These are phyloP conservation scores for Crossaster papposus DNA, from an alignment of 53 echinoderm and acorn worm genomes.

Conservation along the genomic window DNA sequence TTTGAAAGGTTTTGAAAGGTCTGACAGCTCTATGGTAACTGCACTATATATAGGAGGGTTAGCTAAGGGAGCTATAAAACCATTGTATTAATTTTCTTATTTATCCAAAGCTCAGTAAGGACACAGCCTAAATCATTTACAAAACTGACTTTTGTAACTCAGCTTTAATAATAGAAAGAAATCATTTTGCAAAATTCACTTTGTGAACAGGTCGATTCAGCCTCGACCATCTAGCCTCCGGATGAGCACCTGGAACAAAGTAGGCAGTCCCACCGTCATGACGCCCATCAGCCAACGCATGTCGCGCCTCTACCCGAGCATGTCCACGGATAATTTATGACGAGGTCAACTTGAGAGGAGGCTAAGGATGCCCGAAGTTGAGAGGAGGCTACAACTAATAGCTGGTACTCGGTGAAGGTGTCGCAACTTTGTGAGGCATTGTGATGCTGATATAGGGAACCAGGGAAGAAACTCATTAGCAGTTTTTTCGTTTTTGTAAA, in stretches of 20 bases:
- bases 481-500: background rate
- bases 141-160: too few species aligned
- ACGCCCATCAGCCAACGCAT: slow-evolving; percentile 94
- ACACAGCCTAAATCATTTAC: too few species aligned
- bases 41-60: too few species aligned
- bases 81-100: too few species aligned
- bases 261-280: slow-evolving; percentile 68
- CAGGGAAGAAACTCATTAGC: background rate
- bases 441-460: background rate
- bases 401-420: background rate
- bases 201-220: slow-evolving; percentile 23
- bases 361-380: slow-evolving; percentile 14
- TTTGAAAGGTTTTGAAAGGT: too few species aligned
- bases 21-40: too few species aligned
- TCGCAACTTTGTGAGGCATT: background rate
- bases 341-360: background rate
- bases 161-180: background rate
- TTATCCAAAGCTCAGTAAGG: too few species aligned
- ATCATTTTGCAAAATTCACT: background rate
- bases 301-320: slow-evolving; percentile 86
- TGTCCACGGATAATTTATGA: slow-evolving; percentile 59
- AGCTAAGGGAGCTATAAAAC: too few species aligned
- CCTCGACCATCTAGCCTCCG: slow-evolving; percentile 41
- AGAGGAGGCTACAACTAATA: background rate
- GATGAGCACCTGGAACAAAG: slow-evolving; percentile 65